These are phyloP conservation scores for Pterostichus niger DNA, from an alignment of 2,888 invertebrate genomes.

Conservation along the genomic window DNA sequence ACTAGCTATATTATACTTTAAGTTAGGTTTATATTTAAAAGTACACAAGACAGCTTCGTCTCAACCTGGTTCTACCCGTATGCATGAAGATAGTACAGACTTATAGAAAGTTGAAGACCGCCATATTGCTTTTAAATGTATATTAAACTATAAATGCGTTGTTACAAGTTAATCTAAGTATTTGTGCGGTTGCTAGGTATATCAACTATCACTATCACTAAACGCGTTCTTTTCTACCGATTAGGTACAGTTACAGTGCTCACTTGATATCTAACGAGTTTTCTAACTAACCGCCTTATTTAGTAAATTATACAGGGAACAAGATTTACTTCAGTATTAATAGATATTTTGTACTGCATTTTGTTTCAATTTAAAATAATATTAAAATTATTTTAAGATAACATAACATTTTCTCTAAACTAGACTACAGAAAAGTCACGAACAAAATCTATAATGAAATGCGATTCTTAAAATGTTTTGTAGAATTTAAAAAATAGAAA, in stretches of 20 bases:
- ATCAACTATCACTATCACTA: slow-evolving; percentile 22
- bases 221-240: slow-evolving; percentile 2
- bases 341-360: slow-evolving; percentile 29
- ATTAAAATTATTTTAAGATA: not conserved
- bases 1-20: not conserved
- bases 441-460: too few species aligned
- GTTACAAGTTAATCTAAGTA: slow-evolving; percentile 43
- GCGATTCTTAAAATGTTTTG: too few species aligned
- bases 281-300: not conserved
- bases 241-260: not conserved
- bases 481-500: too few species aligned
- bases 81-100: slow-evolving; percentile 60
- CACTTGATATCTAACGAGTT: not conserved
- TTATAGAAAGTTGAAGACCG: slow-evolving; percentile 60
- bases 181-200: slow-evolving; percentile 54
- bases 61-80: slow-evolving; percentile 53
- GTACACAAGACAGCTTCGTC: slow-evolving; percentile 32
- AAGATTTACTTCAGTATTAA: not conserved
- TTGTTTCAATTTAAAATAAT: slow-evolving; percentile 21
- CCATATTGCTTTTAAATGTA: slow-evolving; percentile 60
- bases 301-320: slow-evolving; percentile 12
- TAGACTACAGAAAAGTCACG: slow-evolving; percentile 18
- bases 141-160: slow-evolving; percentile 54
- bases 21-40: slow-evolving; percentile 20
- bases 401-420: too few species aligned